Evolutionary conservation across 2,797 vertebrate genomes (phyloP), one percentile per base, ranked within the genome.

Genomic region (Oreochromis grahami): DNA sequence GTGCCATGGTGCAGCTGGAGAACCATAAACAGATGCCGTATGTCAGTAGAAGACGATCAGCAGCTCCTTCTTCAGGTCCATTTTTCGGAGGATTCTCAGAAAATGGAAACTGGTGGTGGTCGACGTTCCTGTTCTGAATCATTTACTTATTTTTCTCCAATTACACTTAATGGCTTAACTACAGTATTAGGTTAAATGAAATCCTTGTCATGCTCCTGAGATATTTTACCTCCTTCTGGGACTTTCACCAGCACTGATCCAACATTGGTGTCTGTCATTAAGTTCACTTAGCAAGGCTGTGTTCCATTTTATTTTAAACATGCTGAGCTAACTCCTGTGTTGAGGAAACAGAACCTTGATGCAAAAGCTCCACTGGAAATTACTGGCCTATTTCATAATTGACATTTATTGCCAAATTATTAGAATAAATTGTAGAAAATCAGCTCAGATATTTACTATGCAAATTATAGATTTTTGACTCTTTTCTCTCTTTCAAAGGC

Each of bases 1-100:
- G 55, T 58, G 26, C 26, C 0, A 0, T 10, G 0, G 8, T 17
- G 55, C 55, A 58, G 55, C 15, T 58, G 29, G 29, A 32, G 29
- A 58, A 32, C 1, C 55, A 2, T 3, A 58, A 8, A 58, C 2
- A 19, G 29, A 32, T 32, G 26, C 55, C 17, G 15, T 10, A 0
- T 19, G 14, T 32, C 55, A 32, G 15, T 34, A 0, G 1, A 56
- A 32, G 3, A 4, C 4, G 5, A 17, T 34, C 29, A 60, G 56
- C 8, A 34, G 5, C 29, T 60, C 4, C 56, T 1, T 60, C 56
- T 9, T 60, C 15, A 2, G 29, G 29, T 60, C 5, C 8, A 32
- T 58, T 34, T 56, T 60, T 60, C 56, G 34, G 29, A 34, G 17
- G 56, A 60, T 34, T 60, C 17, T 60, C 56, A 34, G 56, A 1